Evolutionary conservation across 2,797 vertebrate genomes (phyloP), one percentile per base, ranked within the genome.

Genomic region (Sylvilagus floridanus): DNA sequence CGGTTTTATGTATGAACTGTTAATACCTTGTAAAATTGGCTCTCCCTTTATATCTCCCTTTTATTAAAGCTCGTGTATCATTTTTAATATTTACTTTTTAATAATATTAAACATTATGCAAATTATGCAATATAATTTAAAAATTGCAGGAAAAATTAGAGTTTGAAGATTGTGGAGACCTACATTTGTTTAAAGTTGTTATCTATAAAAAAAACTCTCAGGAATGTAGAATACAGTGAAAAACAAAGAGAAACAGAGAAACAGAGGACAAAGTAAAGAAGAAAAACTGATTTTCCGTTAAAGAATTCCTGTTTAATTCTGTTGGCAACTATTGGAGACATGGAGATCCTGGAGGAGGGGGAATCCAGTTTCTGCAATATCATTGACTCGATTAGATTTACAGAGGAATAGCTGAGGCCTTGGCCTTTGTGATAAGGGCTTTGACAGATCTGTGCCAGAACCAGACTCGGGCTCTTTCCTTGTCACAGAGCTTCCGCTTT

Each of bases 191-290:
- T 65, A 50, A 60, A 84, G 24, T 47, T 75, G 24, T 75, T 81
- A 35, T 88, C 75, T 85, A 71, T 66, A 68, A 90, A 87, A 6
- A 6, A 93, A 84, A 19, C 5, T 73, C 60, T 62, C 26, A 62
- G 32, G 57, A 86, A 90, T 60, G 66, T 86, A 93, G 24, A 94
- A 65, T 71, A 21, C 32, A 90, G n/a, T 57, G n/a, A 11, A 92
- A 35, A 69, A 35, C 13, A 77, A 50, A 52, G 3, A n/a, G 12
- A 42, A 72, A 50, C 13, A 47, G 77, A 76, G 90, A 10, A 14
- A 30, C 9, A 77, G 82, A 92, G 26, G 21, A 57, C 17, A 22
- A 82, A 32, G 78, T 75, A 65, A 60, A 76, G 13, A 83, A 78
- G 50, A 72, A 84, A 28, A 91, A 60, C 28, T 75, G 16, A 22